Percentiles rank a stretch among this genome's conserved stretches.
Conservation (phyloP, 2,797 vertebrate species). For the Rhincodon typus region DNA sequence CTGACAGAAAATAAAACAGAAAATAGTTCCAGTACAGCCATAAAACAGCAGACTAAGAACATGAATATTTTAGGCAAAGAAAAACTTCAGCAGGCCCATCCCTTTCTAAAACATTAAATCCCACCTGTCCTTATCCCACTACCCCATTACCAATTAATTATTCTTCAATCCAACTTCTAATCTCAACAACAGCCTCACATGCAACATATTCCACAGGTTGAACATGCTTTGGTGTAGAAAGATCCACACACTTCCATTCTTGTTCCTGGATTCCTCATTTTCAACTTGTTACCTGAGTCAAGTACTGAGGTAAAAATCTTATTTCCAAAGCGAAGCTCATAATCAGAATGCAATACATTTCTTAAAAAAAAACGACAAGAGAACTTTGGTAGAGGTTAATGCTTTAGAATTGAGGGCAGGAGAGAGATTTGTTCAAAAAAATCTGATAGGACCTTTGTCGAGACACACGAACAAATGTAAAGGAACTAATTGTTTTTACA, state of each 20-base stretch:
- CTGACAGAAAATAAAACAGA: constrained; percentile 50
- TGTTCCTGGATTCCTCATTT: neutral
- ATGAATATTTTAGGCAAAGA: neutral
- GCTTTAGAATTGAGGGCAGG: neutral
- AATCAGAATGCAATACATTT: neutral
- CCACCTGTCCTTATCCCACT: neutral
- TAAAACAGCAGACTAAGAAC: neutral
- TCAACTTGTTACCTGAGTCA: neutral
- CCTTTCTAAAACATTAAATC: neutral
- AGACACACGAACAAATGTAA: neutral
- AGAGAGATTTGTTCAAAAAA: neutral
- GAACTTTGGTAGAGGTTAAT: neutral
- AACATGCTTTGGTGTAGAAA: neutral
- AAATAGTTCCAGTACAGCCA: neutral
- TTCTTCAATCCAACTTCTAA: neutral
- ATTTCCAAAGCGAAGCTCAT: neutral
- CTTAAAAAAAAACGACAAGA: neutral
- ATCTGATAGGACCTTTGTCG: neutral
- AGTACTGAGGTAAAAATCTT: neutral
- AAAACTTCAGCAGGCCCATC: neutral
- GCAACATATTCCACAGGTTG: neutral
- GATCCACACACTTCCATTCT: neutral
- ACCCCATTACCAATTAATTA: neutral
- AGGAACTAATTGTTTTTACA: neutral
- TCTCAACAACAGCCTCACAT: neutral